These are phyloP conservation scores for Chitala chitala DNA, from an alignment of 2,113 vertebrate genomes.

Conservation along the genomic window DNA sequence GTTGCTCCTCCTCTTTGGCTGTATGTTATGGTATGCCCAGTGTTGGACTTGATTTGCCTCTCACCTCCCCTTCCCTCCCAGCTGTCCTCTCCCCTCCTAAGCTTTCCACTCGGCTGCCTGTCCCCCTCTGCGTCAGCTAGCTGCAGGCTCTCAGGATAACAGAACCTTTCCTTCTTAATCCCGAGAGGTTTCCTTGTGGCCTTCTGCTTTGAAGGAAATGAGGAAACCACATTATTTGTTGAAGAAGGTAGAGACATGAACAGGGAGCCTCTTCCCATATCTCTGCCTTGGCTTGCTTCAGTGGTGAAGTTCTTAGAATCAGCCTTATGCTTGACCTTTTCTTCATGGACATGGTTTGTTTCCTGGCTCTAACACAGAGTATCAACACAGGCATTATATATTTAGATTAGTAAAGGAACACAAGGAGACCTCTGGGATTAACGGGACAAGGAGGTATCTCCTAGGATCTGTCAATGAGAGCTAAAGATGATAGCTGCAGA, in stretches of 20 bases:
- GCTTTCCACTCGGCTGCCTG: conserved; percentile 27
- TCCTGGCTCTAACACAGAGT: not conserved
- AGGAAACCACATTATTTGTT: not conserved
- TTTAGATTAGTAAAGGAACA: not conserved
- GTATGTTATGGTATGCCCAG: conserved; percentile 50
- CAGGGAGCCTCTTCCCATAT: not conserved
- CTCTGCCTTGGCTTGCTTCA: conserved; percentile 2
- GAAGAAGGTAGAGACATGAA: not conserved
- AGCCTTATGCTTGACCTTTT: not conserved
- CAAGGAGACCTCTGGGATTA: conserved; percentile 20
- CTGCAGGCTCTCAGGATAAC: conserved; percentile 3
- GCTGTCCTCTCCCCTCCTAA: conserved; percentile 1
- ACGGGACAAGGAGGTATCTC: conserved; percentile 7
- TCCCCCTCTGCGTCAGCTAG: conserved; percentile 7
- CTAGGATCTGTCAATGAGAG: conserved; percentile 44
- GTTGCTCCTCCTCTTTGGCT: conserved; percentile 49
- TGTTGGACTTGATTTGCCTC: conserved; percentile 31
- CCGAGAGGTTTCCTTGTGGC: conserved; percentile 32
- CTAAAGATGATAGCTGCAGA: conserved; percentile 40
- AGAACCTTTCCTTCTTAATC: conserved; percentile 25
- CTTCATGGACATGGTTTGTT: not conserved
- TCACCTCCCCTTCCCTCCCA: conserved; percentile 9
- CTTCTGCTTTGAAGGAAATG: not conserved
- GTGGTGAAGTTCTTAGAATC: not conserved
- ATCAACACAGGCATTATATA: not conserved